Evolutionary conservation across 1,140 invertebrate genomes (phyloP).

Genomic region (Planococcus citri): DNA sequence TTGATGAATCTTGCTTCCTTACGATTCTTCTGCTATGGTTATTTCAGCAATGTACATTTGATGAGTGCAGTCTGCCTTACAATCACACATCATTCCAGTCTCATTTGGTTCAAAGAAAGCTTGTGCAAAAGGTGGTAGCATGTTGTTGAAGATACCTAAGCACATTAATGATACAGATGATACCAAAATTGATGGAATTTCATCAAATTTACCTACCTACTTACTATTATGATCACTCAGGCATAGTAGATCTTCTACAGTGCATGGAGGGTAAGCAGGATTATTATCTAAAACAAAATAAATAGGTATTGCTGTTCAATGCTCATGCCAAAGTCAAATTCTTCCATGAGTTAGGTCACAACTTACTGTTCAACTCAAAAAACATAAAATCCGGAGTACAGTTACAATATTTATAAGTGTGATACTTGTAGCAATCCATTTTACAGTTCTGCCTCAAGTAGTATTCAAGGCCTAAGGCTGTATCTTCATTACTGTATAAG

Average conservation of each 20-base stretch:
- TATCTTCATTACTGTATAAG: slow-evolving; percentile 26
- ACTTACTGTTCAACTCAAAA: slow-evolving; percentile 24
- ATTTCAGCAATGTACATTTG: slow-evolving; percentile 28
- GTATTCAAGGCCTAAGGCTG: slow-evolving; percentile 18
- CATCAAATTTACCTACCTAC: not conserved
- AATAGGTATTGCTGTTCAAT: not conserved
- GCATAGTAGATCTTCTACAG: slow-evolving; percentile 27
- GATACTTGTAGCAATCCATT: slow-evolving; percentile 26
- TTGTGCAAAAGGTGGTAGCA: slow-evolving; percentile 22
- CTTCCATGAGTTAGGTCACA: slow-evolving; percentile 10
- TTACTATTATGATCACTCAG: slow-evolving; percentile 28
- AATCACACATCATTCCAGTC: slow-evolving; percentile 28
- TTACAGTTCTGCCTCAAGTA: slow-evolving; percentile 29
- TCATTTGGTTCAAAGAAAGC: slow-evolving; percentile 25
- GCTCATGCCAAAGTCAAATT: not conserved
- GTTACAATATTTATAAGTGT: slow-evolving; percentile 27
- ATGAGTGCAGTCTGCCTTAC: slow-evolving; percentile 28
- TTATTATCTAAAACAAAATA: slow-evolving; percentile 21
- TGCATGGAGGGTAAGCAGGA: slow-evolving; percentile 24
- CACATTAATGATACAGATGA: too few relatives aligned
- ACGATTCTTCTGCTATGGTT: slow-evolving; percentile 23
- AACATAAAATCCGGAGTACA: slow-evolving; percentile 30
- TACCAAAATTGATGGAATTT: not conserved
- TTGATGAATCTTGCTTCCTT: not conserved
- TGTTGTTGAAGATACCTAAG: slow-evolving; percentile 28